Base-by-base conservation (phyloP, 2,113 vertebrate genomes). In the Leptocoma aspasia region DNA sequence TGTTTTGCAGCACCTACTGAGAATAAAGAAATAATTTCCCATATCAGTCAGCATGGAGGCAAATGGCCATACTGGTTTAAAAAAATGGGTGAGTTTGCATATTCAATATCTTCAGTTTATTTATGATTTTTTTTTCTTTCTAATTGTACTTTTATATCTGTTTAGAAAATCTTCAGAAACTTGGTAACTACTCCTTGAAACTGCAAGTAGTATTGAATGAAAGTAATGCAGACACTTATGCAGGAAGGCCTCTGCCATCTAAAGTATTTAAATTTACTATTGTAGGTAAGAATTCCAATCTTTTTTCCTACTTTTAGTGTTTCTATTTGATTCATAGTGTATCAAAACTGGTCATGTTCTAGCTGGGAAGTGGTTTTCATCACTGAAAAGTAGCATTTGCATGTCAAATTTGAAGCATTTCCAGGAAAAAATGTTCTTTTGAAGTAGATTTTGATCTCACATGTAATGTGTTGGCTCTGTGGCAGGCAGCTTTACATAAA, bases 11-110 rank as follows among this genome's bases (percentile, higher is more conserved):
- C 97, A 93, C 73, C 98, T 91, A 95, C 82, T 88, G 98, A 96
- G 71, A 98, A 98, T 82, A 95, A 98, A 79, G 97, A 98, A 91
- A 97, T 98, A 30, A 97, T 98, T 95, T 97, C 94, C 41, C 97
- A 97, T 85, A 97, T 97, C 81, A 98, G 98, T 91, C 98, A 98
- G 35, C 97, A 99, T 96, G 97, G 98, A 88, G 57, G 97, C 50
- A 99, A 98, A 92, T 98, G 97, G 98, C 97, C 97, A 4, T 99
- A 98, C 96, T 99, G 98, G 99, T 99, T 99, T 98, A 99, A 98
- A 97, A 98, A 98, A 97, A 99, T 98, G 97, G 98, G 99, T 99
- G 97, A 92, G 94, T 98, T 87, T 50, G 82, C 30, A 59, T 92
- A n/a, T 59, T 47, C 85, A 35, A 5, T 95, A 59, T 64, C 64